Conservation (phyloP, 2,113 vertebrate genomes). For the Oostethus manadensis region DNA sequence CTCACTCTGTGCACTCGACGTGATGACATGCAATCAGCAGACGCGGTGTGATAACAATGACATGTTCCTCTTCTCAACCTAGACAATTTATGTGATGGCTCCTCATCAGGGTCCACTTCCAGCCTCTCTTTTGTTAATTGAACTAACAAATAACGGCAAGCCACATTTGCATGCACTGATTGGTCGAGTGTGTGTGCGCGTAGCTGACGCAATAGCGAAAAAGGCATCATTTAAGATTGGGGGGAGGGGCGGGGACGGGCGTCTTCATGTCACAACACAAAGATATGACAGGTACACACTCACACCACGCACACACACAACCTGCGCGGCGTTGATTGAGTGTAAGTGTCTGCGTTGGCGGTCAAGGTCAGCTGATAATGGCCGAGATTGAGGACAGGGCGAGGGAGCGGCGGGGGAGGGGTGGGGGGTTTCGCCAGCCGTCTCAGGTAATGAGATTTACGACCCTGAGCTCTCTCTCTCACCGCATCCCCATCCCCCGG, state of each 20-base stretch:
- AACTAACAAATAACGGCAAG: not conserved
- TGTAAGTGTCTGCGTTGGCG: constrained; percentile 61
- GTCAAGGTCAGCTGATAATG: constrained; percentile 73
- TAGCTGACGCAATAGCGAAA: constrained; percentile 10
- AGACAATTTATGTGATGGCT: not conserved
- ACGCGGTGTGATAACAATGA: not conserved
- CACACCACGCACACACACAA: constrained; percentile 10
- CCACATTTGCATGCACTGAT: not conserved
- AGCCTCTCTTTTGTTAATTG: not conserved
- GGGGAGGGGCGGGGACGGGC: not conserved
- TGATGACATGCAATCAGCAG: not conserved
- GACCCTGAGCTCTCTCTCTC: constrained; percentile 59
- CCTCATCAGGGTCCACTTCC: not conserved
- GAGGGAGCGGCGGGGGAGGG: constrained; percentile 33
- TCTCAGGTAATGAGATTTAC: constrained; percentile 73
- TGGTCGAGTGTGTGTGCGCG: constrained; percentile 1
- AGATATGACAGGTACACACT: constrained; percentile 35
- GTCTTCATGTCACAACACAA: constrained; percentile 31
- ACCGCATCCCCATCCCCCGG: constrained; percentile 22
- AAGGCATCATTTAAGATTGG: constrained; percentile 27
- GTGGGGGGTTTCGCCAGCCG: constrained; percentile 36
- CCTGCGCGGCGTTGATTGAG: constrained; percentile 59
- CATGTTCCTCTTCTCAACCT: not conserved
- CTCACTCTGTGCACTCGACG: not conserved
- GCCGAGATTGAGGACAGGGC: constrained; percentile 65